A percentile compares a stretch with the other conserved stretches of the same genome.
Conservation (phyloP, 2,888 invertebrate species). For the Dioctria rufipes region DNA sequence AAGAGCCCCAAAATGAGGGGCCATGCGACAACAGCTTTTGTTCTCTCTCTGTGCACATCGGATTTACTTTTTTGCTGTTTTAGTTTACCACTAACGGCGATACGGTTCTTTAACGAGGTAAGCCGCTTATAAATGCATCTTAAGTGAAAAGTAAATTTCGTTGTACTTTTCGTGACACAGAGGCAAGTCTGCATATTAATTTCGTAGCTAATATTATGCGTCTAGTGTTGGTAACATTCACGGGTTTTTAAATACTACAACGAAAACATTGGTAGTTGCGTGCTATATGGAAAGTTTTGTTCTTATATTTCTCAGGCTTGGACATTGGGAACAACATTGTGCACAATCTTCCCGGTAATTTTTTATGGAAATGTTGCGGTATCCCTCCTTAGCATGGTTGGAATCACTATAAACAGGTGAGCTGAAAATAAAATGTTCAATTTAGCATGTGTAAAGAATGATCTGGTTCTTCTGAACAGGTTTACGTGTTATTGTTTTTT, state of each 20-base stretch:
- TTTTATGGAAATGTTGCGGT: constrained; percentile 93
- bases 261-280: neutral
- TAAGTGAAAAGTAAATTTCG: neutral
- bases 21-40: constrained; percentile 91
- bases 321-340: constrained; percentile 84
- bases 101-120: constrained; percentile 83
- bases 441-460: no score
- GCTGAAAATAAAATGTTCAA: no score
- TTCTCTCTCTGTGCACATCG: constrained; percentile 87
- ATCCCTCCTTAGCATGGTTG: constrained; percentile 89
- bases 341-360: constrained; percentile 88
- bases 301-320: constrained; percentile 73
- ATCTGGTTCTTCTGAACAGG: no score
- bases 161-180: no score
- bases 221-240: neutral
- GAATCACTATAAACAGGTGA: constrained; percentile 90
- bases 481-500: no score
- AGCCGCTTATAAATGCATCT: neutral
- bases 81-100: constrained; percentile 88
- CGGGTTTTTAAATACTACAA: neutral
- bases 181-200: no score
- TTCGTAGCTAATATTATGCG: neutral
- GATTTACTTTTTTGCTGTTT: constrained; percentile 89
- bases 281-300: no score
- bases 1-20: constrained; percentile 84